These are phyloP conservation scores for Acipenser oxyrinchus DNA, from an alignment of 2,797 vertebrate species.

Conservation along the genomic window DNA sequence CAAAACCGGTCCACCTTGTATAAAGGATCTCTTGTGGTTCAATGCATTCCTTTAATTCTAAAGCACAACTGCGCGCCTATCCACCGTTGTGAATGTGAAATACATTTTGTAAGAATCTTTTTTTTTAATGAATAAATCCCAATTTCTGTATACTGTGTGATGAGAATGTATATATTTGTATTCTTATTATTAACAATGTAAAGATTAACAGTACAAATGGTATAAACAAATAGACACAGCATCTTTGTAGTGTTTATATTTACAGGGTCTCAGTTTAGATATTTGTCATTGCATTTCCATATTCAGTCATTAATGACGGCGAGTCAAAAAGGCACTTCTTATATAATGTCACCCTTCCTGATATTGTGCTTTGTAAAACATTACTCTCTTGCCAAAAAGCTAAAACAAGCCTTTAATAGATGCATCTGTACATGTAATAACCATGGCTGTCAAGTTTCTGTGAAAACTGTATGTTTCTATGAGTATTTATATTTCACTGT, in stretches of 20 bases:
- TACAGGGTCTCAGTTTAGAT: constrained; percentile 23
- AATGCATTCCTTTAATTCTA: constrained; percentile 12
- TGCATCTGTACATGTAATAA: constrained; percentile 13
- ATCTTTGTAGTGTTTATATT: constrained; percentile 42
- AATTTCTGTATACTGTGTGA: constrained; percentile 21
- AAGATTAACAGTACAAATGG: constrained; percentile 36
- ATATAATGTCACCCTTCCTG: constrained; percentile 10
- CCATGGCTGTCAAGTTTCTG: constrained; percentile 14
- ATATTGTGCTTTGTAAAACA: constrained; percentile 21
- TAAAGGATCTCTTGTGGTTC: constrained; percentile 20
- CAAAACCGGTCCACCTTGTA: constrained; percentile 15
- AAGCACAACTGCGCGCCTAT: constrained; percentile 4
- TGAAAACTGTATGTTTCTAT: constrained; percentile 39
- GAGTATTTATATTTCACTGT: constrained; percentile 59
- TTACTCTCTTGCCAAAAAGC: constrained; percentile 36
- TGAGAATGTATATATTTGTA: constrained; percentile 50
- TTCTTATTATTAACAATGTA: constrained; percentile 44
- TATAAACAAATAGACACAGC: constrained; percentile 21
- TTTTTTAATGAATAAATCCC: too few species aligned
- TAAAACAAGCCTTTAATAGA: constrained; percentile 41
- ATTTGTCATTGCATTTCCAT: constrained; percentile 18
- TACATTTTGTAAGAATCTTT: too few species aligned
- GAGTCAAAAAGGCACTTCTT: too few species aligned
- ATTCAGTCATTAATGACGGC: constrained; percentile 25
- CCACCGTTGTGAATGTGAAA: constrained; percentile 28